Evolutionary conservation across 2,888 invertebrate genomes (phyloP).

Genomic region (Cephus pygmeus): DNA sequence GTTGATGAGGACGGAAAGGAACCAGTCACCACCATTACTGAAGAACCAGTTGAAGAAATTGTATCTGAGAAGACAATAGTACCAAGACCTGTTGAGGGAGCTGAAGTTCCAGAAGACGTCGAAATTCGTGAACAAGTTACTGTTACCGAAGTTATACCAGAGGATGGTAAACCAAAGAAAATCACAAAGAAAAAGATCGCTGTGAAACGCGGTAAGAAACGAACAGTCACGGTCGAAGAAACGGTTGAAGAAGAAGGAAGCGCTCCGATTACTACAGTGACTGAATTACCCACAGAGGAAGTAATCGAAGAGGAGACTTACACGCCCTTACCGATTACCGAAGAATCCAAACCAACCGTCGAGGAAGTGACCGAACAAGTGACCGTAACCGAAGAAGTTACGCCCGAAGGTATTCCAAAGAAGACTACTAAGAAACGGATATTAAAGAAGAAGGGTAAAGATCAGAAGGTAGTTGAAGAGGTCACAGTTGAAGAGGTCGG

Average conservation of each 20-base stretch:
- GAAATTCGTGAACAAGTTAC: slow-evolving; percentile 39
- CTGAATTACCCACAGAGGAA: slow-evolving; percentile 8
- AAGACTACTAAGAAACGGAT: slow-evolving; percentile 50
- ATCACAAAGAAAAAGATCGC: slow-evolving; percentile 41
- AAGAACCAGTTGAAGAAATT: slow-evolving; percentile 43
- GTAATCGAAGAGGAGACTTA: slow-evolving; percentile 17
- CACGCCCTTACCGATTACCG: slow-evolving; percentile 56
- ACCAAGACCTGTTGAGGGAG: slow-evolving; percentile 38
- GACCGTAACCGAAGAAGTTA: slow-evolving; percentile 56
- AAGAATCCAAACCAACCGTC: slow-evolving; percentile 36
- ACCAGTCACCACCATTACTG: slow-evolving; percentile 34
- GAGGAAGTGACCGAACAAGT: slow-evolving; percentile 63
- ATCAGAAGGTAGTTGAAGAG: slow-evolving; percentile 47
- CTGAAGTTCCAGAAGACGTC: slow-evolving; percentile 26
- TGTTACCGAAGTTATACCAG: slow-evolving; percentile 38
- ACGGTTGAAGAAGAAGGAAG: slow-evolving; percentile 19
- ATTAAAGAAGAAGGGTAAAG: slow-evolving; percentile 52
- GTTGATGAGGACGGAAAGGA: slow-evolving; percentile 37
- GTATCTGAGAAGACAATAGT: slow-evolving; percentile 26
- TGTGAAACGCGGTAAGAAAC: slow-evolving; percentile 41
- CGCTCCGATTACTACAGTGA: slow-evolving; percentile 11
- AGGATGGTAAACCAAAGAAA: slow-evolving; percentile 25
- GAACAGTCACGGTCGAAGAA: slow-evolving; percentile 9
- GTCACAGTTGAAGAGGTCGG: slow-evolving; percentile 40
- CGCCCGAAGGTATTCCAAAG: slow-evolving; percentile 45